Percentiles rank a stretch among this genome's conserved stretches.
Conservation (phyloP, 2,113 vertebrate species). For the Centropus unirufus region DNA sequence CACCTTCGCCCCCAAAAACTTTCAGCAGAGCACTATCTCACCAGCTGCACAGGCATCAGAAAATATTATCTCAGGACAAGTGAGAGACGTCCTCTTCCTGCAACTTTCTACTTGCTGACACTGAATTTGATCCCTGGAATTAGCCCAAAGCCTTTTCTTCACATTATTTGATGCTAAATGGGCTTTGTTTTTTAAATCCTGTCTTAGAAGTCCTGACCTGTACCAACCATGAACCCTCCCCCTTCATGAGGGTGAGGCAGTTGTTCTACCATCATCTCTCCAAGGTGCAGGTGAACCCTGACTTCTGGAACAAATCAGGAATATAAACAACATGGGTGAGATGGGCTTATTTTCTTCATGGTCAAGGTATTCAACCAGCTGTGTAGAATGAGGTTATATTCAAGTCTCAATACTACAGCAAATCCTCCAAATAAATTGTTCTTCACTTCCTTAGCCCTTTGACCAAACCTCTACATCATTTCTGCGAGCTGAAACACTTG, state of each 20-base stretch:
- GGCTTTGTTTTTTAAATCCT: not conserved
- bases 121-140: not conserved
- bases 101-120: not conserved
- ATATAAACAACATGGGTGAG: not conserved
- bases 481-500: not conserved
- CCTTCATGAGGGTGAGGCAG: not conserved
- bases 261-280: not conserved
- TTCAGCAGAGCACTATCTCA: not conserved
- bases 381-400: not conserved
- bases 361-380: not conserved
- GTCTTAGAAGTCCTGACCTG: not conserved
- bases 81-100: not conserved
- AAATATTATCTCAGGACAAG: not conserved
- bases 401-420: not conserved
- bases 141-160: not conserved
- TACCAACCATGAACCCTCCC: not conserved
- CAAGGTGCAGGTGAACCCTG: not conserved
- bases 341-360: not conserved
- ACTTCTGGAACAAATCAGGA: conserved; percentile 8
- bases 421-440: not conserved
- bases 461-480: not conserved
- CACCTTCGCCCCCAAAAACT: not conserved
- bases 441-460: not conserved
- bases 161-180: not conserved
- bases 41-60: not conserved